phyloP scores from a whole-genome alignment of 1,140 invertebrate species.

The Camponotus vicinus region DNA sequence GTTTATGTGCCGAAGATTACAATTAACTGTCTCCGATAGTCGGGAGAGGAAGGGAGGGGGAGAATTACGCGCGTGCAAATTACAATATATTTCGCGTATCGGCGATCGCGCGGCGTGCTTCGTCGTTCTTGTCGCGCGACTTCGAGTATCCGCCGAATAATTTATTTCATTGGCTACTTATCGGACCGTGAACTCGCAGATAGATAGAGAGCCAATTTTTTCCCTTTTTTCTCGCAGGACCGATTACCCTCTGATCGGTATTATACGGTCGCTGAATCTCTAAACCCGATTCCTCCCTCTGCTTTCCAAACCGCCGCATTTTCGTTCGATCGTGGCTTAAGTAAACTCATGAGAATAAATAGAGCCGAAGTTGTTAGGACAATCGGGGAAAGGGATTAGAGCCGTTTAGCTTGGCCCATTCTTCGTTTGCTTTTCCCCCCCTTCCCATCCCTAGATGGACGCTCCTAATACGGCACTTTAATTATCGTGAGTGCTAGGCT shows the following conservation, averaged over 20 bases:
- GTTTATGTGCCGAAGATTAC: conserved; percentile 52
- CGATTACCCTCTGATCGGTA: conserved; percentile 57
- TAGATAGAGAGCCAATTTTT: conserved; percentile 29
- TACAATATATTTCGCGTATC: conserved; percentile 21
- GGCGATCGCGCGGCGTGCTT: not conserved
- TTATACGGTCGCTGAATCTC: conserved; percentile 62
- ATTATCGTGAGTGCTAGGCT: conserved; percentile 76
- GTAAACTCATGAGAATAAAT: conserved; percentile 74
- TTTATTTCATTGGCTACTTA: conserved; percentile 61
- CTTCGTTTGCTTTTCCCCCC: not conserved
- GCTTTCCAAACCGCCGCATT: conserved; percentile 61
- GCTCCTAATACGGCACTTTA: conserved; percentile 75
- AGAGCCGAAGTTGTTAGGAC: conserved; percentile 72
- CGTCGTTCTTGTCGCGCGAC: conserved; percentile 19
- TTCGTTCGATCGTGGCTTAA: conserved; percentile 66
- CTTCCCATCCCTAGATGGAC: not conserved
- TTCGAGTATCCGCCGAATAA: conserved; percentile 32
- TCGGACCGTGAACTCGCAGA: conserved; percentile 55
- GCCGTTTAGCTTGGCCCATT: conserved; percentile 57
- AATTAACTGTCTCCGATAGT: conserved; percentile 54
- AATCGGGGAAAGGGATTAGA: conserved; percentile 68
- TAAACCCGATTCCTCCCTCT: conserved; percentile 52
- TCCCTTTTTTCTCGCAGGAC: conserved; percentile 9
- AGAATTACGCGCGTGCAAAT: conserved; percentile 20
- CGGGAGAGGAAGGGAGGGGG: not conserved